Conservation (phyloP, 1,140 invertebrate species). For the Tribolium madens region DNA sequence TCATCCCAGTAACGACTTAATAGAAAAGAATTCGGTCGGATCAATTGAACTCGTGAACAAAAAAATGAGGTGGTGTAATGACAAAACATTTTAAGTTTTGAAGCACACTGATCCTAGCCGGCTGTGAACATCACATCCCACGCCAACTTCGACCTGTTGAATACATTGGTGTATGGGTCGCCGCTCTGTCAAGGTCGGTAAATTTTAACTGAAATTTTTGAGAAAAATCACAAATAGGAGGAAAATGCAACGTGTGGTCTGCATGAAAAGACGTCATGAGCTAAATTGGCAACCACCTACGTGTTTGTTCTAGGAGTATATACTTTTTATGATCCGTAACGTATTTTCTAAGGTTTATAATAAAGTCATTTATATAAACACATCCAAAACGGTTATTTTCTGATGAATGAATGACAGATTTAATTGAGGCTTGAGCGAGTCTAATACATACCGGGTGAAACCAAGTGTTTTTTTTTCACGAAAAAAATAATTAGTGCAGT, state of each 20-base stretch:
- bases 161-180: neutral
- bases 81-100: neutral
- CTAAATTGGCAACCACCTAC: slow-evolving; percentile 19
- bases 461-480: too few species aligned
- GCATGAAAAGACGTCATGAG: slow-evolving; percentile 3
- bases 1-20: slow-evolving; percentile 10
- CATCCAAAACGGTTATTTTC: too few species aligned
- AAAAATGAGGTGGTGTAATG: neutral
- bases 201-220: neutral
- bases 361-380: neutral
- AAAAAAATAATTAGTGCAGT: too few species aligned
- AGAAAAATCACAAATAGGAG: neutral
- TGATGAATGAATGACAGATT: neutral
- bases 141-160: slow-evolving; percentile 19
- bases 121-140: neutral
- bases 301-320: too few species aligned
- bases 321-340: too few species aligned
- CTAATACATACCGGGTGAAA: too few species aligned
- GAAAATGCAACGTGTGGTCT: slow-evolving; percentile 13
- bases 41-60: neutral
- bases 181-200: slow-evolving; percentile 26
- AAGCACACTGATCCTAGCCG: neutral
- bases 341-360: neutral
- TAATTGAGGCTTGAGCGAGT: neutral
- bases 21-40: slow-evolving; percentile 28